These are phyloP conservation scores for Caenorhabditis tropicalis DNA, from an alignment of 1,140 invertebrate species.

Conservation along the genomic window DNA sequence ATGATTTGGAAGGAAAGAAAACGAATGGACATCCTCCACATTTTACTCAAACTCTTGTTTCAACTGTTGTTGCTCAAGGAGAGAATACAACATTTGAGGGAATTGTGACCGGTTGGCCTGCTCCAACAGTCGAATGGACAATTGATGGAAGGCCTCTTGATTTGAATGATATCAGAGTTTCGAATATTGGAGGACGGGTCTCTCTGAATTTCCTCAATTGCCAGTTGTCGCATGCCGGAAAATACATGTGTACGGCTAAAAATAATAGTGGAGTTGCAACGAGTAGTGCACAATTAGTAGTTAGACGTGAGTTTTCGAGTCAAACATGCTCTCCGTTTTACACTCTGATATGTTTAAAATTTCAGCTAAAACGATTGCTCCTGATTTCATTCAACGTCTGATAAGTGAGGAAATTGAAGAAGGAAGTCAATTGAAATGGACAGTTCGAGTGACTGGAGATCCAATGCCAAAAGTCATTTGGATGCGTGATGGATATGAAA, in stretches of 20 bases:
- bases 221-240: conserved; percentile 57
- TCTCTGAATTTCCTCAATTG: conserved; percentile 51
- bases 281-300: conserved; percentile 72
- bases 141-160: conserved; percentile 67
- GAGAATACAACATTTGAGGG: conserved; percentile 68
- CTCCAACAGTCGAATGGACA: conserved; percentile 62
- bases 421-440: conserved; percentile 73
- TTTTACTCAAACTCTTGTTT: conserved; percentile 69
- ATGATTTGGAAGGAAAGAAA: conserved; percentile 53
- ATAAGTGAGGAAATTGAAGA: conserved; percentile 72
- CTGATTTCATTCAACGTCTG: conserved; percentile 73
- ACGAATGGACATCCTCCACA: conserved; percentile 64
- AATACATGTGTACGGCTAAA: conserved; percentile 73
- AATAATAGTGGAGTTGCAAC: conserved; percentile 75
- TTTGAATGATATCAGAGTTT: conserved; percentile 54
- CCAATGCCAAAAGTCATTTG: conserved; percentile 74
- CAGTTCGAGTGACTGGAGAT: conserved; percentile 73
- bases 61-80: conserved; percentile 64
- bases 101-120: conserved; percentile 65
- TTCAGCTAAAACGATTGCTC: conserved; percentile 74
- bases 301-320: conserved; percentile 61
- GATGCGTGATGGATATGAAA: conserved; percentile 74
- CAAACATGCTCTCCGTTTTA: neutral
- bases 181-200: conserved; percentile 62
- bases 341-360: neutral